A percentile compares a stretch with the other conserved stretches of the same genome.
phyloP scores from a whole-genome alignment of 2,113 vertebrate genomes.

The Cranoglanis bouderius region DNA sequence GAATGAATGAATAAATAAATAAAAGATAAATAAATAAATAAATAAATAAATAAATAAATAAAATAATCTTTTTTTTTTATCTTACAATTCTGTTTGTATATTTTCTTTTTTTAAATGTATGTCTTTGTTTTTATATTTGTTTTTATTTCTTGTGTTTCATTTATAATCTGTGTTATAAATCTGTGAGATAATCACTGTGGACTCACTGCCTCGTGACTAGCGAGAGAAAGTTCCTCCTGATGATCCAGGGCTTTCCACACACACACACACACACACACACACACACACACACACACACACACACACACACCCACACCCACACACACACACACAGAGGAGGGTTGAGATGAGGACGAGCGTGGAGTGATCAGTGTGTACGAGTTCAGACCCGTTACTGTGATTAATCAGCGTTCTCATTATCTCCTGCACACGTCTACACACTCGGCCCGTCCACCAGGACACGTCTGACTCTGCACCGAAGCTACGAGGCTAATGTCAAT shows the following conservation, averaged over 20 bases:
- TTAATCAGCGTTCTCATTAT: conserved; percentile 9
- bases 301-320: not conserved
- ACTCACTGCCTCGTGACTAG: not conserved
- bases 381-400: not conserved
- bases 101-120: not conserved
- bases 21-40: no score
- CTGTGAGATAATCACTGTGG: not conserved
- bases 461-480: not conserved
- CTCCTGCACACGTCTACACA: not conserved
- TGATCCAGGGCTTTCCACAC: not conserved
- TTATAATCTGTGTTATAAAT: not conserved
- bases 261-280: not conserved
- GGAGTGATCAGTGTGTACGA: conserved; percentile 14
- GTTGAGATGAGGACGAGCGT: not conserved
- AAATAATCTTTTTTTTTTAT: not conserved
- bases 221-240: not conserved
- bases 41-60: no score
- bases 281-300: not conserved
- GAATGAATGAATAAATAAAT: no score
- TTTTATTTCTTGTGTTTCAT: not conserved
- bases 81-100: not conserved
- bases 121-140: not conserved
- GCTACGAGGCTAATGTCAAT: not conserved
- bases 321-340: not conserved
- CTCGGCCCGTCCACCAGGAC: not conserved